Evolutionary conservation across 2,888 invertebrate genomes (phyloP).

Genomic region (Aethes cnicana): DNA sequence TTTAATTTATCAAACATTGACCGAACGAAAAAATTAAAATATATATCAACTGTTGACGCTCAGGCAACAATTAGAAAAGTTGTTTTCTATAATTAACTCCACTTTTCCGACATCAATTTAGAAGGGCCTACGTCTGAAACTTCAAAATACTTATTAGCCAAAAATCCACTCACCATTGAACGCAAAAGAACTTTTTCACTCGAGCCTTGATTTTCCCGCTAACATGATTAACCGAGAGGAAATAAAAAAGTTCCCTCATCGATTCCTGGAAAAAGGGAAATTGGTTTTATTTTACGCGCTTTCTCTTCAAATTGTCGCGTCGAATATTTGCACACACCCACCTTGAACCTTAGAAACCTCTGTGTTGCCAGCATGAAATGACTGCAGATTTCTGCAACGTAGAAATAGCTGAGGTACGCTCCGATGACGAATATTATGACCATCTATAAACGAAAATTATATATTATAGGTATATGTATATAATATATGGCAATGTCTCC

Average conservation of each 20-base stretch:
- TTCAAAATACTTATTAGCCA: conserved; percentile 14
- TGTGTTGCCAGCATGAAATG: conserved; percentile 60
- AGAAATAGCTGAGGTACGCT: conserved; percentile 58
- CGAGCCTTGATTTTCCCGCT: conserved; percentile 69
- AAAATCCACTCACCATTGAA: conserved; percentile 61
- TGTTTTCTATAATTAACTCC: too few relatives aligned
- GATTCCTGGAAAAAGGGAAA: conserved; percentile 55
- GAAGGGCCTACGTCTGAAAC: conserved; percentile 2
- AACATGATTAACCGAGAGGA: conserved; percentile 70
- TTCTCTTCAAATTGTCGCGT: conserved; percentile 2
- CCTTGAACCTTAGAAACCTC: conserved; percentile 68
- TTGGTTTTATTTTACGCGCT: conserved; percentile 12
- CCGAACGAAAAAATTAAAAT: too few relatives aligned
- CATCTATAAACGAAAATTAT: conserved; percentile 57
- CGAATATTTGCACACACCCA: conserved; percentile 37
- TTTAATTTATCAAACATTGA: too few relatives aligned
- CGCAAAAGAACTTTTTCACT: conserved; percentile 71
- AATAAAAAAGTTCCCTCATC: conserved; percentile 74
- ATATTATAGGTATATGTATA: background rate
- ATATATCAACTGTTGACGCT: too few relatives aligned
- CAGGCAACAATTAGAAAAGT: too few relatives aligned
- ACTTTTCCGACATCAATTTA: too few relatives aligned
- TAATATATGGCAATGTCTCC: too few relatives aligned
- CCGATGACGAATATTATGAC: conserved; percentile 54
- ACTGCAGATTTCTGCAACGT: conserved; percentile 64